Conservation (phyloP, 2,888 invertebrate species). For the Crossocerus cetratus region DNA sequence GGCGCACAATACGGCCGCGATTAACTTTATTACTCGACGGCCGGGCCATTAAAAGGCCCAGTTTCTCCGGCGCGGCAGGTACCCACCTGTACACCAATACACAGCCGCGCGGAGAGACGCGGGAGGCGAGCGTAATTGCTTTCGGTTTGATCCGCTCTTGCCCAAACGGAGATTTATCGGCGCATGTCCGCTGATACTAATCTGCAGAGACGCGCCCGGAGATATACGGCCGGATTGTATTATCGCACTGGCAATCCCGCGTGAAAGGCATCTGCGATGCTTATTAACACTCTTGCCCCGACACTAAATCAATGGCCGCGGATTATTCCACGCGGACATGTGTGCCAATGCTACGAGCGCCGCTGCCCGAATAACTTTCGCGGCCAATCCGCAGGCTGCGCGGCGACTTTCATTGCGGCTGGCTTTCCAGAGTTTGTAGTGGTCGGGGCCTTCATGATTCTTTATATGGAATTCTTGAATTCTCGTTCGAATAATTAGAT, state of each 20-base stretch:
- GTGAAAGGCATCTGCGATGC: slow-evolving; percentile 2
- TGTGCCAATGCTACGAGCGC: too few species aligned
- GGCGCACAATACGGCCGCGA: slow-evolving; percentile 43
- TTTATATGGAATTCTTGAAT: too few species aligned
- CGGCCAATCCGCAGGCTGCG: too few species aligned
- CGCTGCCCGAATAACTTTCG: too few species aligned
- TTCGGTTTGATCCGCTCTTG: slow-evolving; percentile 54
- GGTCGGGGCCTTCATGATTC: too few species aligned
- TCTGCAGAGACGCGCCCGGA: slow-evolving; percentile 37
- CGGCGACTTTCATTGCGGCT: too few species aligned
- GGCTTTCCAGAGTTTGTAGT: too few species aligned
- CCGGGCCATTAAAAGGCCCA: slow-evolving; percentile 48
- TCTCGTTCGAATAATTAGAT: too few species aligned
- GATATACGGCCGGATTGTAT: slow-evolving; percentile 38
- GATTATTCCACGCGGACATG: too few species aligned
- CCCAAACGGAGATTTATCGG: slow-evolving; percentile 59
- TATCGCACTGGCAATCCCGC: slow-evolving; percentile 2
- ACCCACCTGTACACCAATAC: slow-evolving; percentile 48
- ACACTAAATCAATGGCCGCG: too few species aligned
- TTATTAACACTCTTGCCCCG: slow-evolving; percentile 4
- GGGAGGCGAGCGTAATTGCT: slow-evolving; percentile 57
- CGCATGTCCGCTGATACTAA: slow-evolving; percentile 46
- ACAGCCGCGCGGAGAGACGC: slow-evolving; percentile 23
- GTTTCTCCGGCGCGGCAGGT: slow-evolving; percentile 7
- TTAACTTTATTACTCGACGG: slow-evolving; percentile 56